Evolutionary conservation across 2,113 vertebrate genomes (phyloP).

Genomic region (Cepphus grylle): DNA sequence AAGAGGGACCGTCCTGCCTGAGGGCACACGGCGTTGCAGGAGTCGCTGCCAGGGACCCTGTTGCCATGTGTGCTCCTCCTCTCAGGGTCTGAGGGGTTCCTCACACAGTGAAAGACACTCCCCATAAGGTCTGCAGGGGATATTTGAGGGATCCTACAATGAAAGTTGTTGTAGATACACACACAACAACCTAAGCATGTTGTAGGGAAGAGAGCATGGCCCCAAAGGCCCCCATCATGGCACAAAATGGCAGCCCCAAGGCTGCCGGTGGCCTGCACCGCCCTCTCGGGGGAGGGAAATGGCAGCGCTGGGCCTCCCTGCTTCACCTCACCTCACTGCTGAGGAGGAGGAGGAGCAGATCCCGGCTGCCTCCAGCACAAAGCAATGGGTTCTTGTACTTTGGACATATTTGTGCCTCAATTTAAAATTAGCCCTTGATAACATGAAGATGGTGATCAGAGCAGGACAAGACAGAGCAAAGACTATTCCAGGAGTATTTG

Average conservation of each 20-base stretch:
- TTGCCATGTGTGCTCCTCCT: not conserved
- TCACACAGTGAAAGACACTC: not conserved
- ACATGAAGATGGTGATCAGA: constrained; percentile 10
- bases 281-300: not conserved
- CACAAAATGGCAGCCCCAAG: not conserved
- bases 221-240: fast-evolving
- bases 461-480: constrained; percentile 1
- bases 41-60: not conserved
- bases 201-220: not conserved
- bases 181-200: not conserved
- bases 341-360: not conserved
- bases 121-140: not conserved
- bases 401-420: constrained; percentile 19
- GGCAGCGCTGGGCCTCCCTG: fast-evolving
- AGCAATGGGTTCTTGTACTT: constrained; percentile 5
- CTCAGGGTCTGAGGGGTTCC: not conserved
- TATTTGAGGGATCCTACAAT: not conserved
- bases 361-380: fast-evolving
- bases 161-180: not conserved
- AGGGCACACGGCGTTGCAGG: fast-evolving
- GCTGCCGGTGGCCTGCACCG: not conserved
- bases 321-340: not conserved
- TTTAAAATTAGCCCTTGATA: constrained; percentile 45
- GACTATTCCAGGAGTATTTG: not conserved
- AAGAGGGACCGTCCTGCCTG: fast-evolving